phyloP scores from a whole-genome alignment of 2,888 invertebrate species.

The Cylindroiulus punctatus region DNA sequence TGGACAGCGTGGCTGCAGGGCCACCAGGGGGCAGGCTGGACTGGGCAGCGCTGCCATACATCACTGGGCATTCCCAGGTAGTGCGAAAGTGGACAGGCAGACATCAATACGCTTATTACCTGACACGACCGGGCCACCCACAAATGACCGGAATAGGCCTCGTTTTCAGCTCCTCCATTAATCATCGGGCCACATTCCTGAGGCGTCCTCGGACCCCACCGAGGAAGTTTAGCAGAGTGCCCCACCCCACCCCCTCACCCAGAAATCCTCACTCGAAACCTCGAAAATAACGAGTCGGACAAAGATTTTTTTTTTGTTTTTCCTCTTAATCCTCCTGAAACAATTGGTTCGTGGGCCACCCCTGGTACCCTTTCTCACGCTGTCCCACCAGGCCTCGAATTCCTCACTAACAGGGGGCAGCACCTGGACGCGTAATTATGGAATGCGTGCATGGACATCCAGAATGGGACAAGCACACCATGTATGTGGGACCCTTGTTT shows the following conservation, averaged over 20 bases:
- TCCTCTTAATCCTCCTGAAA: background rate
- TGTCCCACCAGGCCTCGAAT: slow-evolving; percentile 22
- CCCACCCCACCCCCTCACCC: background rate
- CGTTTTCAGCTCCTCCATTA: slow-evolving; percentile 19
- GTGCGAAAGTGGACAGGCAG: slow-evolving; percentile 28
- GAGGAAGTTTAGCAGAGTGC: background rate
- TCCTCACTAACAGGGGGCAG: slow-evolving; percentile 42
- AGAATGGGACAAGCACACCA: background rate
- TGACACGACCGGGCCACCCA: slow-evolving; percentile 38
- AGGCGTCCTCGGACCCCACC: background rate
- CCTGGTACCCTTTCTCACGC: slow-evolving; percentile 19
- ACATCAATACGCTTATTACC: slow-evolving; percentile 38
- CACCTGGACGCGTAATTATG: slow-evolving; percentile 34
- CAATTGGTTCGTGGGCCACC: slow-evolving; percentile 25
- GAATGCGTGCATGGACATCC: background rate
- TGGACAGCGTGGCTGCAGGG: background rate
- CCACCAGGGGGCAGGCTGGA: background rate
- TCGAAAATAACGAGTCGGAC: slow-evolving; percentile 23
- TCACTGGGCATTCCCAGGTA: background rate
- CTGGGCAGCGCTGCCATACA: slow-evolving; percentile 14
- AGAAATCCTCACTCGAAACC: background rate
- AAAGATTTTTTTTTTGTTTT: slow-evolving; percentile 5
- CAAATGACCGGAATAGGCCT: slow-evolving; percentile 9
- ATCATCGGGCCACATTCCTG: slow-evolving; percentile 11
- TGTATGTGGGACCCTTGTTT: background rate